Percentiles rank a stretch among this genome's conserved stretches.
These are phyloP conservation scores for Leucania comma DNA, from an alignment of 2,888 invertebrate genomes.

Conservation along the genomic window DNA sequence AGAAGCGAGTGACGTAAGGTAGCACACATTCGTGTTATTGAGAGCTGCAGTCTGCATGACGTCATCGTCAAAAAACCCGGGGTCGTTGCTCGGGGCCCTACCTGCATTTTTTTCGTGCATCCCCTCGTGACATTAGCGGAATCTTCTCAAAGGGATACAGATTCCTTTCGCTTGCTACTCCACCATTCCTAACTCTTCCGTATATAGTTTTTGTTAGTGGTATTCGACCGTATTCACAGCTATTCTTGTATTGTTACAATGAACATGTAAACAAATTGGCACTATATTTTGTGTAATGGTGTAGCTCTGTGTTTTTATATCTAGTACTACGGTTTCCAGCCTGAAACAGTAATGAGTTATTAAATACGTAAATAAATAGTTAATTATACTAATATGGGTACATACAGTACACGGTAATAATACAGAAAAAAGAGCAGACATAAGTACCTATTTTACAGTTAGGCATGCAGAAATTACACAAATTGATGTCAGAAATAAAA, in stretches of 20 bases:
- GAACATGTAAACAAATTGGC: constrained; percentile 21
- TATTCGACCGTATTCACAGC: constrained; percentile 42
- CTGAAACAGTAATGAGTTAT: neutral
- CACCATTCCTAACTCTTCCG: constrained; percentile 55
- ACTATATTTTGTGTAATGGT: constrained; percentile 8
- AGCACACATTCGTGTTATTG: constrained; percentile 73
- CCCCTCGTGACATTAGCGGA: constrained; percentile 83
- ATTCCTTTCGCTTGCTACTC: constrained; percentile 67
- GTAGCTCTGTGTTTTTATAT: neutral
- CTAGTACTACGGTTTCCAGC: neutral
- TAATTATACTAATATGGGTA: too few relatives aligned
- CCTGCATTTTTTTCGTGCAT: constrained; percentile 89
- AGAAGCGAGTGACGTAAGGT: constrained; percentile 51
- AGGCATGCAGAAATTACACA: too few relatives aligned
- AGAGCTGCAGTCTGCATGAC: constrained; percentile 76
- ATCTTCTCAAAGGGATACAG: constrained; percentile 75
- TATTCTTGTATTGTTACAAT: constrained; percentile 29
- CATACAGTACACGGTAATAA: too few relatives aligned
- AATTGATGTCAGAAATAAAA: too few relatives aligned
- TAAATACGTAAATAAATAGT: neutral
- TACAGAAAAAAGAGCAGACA: too few relatives aligned
- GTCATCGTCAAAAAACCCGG: constrained; percentile 83
- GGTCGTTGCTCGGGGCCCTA: constrained; percentile 88
- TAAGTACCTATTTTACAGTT: too few relatives aligned
- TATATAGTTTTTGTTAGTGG: constrained; percentile 51